Evolutionary conservation across 2,888 invertebrate genomes (phyloP), one percentile per base, ranked within the genome.

Genomic region (Aphodius sticticus): DNA sequence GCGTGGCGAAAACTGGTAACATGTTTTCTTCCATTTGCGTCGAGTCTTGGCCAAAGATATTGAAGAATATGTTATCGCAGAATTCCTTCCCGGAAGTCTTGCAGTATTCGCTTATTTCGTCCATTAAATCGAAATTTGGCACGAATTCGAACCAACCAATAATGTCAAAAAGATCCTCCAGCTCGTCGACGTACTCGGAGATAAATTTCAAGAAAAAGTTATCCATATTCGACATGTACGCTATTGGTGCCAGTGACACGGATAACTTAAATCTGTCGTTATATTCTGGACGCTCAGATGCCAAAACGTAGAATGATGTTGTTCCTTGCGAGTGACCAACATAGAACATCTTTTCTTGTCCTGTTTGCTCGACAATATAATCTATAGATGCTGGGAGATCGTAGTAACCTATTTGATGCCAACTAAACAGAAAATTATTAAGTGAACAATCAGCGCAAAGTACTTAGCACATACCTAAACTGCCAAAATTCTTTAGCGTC

Each of bases 361-460:
- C 90, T 0, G 94, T 94, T 69, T 88, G 87, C 36, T 87, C 85
- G 2, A 93, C 85, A n/a, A 93, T 90, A 86, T 93, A 92, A 86
- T 96, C 93, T 35, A 96, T 92, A 91, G 93, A 93, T 0, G 95
- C 94, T 6, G 96, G 95, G 0, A 96, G 86, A 87, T 97, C 96
- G 85, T 92, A 92, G 80, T 90, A 88, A 0, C 95, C 96, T 87
- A 96, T 94, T 85, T 96, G 94, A 86, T 96, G 94, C 93, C 94
- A 97, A 79, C 80, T 80, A 53, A 69, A 72, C n/a, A 38, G 16
- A 53, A 69, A 26, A 7, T 36, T n/a, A 74, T 72, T 26, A 16
- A 6, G 12, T 36, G 16, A 35, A 74, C 16, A 2, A 36, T 26
- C 35, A n/a, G 9, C 6, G 12, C 35, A 74, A 74, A 0, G n/a